These are phyloP conservation scores for Thunnus maccoyii DNA, from an alignment of 2,113 vertebrate species.

Conservation along the genomic window DNA sequence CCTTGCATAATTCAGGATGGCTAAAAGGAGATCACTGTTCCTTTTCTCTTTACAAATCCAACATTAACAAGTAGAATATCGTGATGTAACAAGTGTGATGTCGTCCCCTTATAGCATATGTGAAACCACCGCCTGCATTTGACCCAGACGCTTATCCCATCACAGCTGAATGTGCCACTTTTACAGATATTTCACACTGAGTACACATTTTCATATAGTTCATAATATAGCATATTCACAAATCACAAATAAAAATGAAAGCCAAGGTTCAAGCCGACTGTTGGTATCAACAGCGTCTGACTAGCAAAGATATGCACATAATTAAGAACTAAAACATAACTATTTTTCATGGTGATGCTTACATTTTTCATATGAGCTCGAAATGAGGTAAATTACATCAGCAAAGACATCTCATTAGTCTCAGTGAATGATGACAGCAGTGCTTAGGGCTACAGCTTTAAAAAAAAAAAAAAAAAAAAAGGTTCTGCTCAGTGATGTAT, in stretches of 20 bases:
- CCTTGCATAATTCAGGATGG: background rate
- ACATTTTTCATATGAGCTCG: slow-evolving; percentile 62
- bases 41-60: background rate
- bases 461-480: background rate
- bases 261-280: slow-evolving; percentile 15
- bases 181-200: slow-evolving; percentile 5
- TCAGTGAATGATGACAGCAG: slow-evolving; percentile 67
- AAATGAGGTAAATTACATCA: slow-evolving; percentile 71
- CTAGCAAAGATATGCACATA: slow-evolving; percentile 50
- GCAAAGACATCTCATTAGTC: slow-evolving; percentile 75
- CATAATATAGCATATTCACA: background rate
- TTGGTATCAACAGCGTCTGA: slow-evolving; percentile 17
- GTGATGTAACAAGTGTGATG: background rate
- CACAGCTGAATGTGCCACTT: background rate
- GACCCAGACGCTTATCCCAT: slow-evolving; percentile 6
- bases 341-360: slow-evolving; percentile 50
- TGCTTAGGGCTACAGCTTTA: slow-evolving; percentile 47
- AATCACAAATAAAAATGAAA: slow-evolving; percentile 46
- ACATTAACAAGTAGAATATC: background rate
- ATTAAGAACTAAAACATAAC: slow-evolving; percentile 58
- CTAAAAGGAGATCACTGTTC: background rate
- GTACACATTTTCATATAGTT: background rate
- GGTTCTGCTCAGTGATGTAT: slow-evolving; percentile 44
- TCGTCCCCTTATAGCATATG: background rate
- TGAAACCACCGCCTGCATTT: slow-evolving; percentile 15